Evolutionary conservation across 2,113 vertebrate species (phyloP).

Genomic region (Gracilinanus agilis): DNA sequence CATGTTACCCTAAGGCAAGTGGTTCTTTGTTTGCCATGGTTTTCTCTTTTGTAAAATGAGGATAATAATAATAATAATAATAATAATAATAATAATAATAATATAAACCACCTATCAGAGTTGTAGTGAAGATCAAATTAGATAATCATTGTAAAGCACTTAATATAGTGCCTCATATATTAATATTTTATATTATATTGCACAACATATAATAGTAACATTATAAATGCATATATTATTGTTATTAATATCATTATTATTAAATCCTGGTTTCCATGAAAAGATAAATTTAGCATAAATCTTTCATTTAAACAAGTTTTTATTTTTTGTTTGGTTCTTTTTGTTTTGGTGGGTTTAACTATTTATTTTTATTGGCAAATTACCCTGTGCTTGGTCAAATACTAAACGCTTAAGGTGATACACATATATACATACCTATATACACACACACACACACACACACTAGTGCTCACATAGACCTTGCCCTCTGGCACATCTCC

Average conservation of each 20-base stretch:
- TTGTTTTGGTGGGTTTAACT: neutral
- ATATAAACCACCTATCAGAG: neutral
- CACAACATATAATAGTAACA: no score
- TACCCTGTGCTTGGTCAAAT: neutral
- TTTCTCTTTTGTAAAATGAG: neutral
- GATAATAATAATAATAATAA: no score
- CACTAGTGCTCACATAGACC: neutral
- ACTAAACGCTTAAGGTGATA: neutral
- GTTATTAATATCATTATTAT: neutral
- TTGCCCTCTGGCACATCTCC: neutral
- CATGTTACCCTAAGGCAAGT: no score
- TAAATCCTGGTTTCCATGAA: neutral
- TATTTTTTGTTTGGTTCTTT: neutral
- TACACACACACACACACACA: neutral
- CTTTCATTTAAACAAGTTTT: neutral
- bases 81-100: no score
- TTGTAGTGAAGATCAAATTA: neutral
- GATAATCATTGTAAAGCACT: neutral
- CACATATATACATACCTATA: neutral
- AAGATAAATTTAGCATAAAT: neutral
- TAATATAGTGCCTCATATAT: neutral
- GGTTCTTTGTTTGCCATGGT: neutral
- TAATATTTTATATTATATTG: neutral
- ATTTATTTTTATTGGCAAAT: neutral
- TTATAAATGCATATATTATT: neutral